Base-by-base conservation (phyloP, 2,888 invertebrate genomes). In the Dichetophora obliterata region DNA sequence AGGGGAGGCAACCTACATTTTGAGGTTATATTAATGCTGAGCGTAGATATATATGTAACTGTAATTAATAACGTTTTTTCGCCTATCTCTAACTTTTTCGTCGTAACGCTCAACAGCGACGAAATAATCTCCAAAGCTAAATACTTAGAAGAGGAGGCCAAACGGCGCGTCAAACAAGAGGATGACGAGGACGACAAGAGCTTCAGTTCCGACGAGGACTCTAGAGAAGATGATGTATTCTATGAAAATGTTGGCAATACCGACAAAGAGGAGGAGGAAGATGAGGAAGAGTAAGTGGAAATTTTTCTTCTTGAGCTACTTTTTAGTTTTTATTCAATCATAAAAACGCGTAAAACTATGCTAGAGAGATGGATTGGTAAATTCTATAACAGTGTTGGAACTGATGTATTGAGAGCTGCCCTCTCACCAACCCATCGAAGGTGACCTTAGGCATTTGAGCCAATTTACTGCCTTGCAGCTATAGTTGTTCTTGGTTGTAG, bases 191-290 rank as follows among this genome's bases (percentile, higher is more conserved):
- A 81, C 57, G 92, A 93, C 84, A 91, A 91, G 80, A 92, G 93
- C 81, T 84, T 85, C 75, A 86, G 83, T 78, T 85, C 85, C 73
- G 80, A 76, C 75, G 84, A 80, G 75, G 86, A 86, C 77, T 87
- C 87, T 76, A 91, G 92, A 81, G 93, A 93, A 82, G 93, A 92
- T 83, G 93, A 93, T 83, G 92, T 94, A 75, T 94, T 94, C 87
- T 94, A 94, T 85, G 94, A 94, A 86, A 93, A 93, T 84, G 93
- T 93, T 84, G 90, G 76, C 59, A 78, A 76, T 69, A 77, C 76
- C n/a, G 75, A 79, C 69, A 76, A 76, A 74, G 86, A 86, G 79
- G 86, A 92, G 54, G 92, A 92, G 81, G 93, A 92, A 86, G 92
- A 91, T 87, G 59, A 61, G 27, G 72, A 61, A 72, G 72, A 72